Base-by-base conservation (phyloP, 2,113 vertebrate species). In the Procavia capensis region DNA sequence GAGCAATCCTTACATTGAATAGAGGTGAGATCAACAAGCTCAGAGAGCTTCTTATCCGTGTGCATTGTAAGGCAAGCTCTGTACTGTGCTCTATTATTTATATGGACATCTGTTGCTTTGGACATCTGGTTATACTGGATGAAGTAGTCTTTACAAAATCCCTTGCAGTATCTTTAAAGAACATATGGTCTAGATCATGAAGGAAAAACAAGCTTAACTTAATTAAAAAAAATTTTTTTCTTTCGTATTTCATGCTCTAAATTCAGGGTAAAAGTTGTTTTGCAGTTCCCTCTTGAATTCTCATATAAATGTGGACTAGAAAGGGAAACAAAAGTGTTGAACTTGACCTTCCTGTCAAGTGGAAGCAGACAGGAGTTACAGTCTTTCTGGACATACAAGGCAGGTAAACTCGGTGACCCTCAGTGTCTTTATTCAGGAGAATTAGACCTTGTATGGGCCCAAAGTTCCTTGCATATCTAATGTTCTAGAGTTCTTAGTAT, bases 171-270 rank as follows among this genome's bases (percentile, higher is more conserved):
- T 97, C 96, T 96, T 97, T 97, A 91, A 85, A 97, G 97, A 98
- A 95, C 97, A 98, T 98, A 98, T 98, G 97, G 97, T 96, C 89
- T 95, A 96, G 85, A 97, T 97, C 96, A 97, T 97, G 90, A 93
- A 96, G 86, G 93, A 96, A 96, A 98, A 97, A 98, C 95, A 98
- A 97, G 96, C 86, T 97, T 96, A 96, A 97, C 93, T 97, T 98
- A 96, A 96, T 96, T 98, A 96, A 96, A 96, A 89, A n/a, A n/a
- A n/a, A n/a, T n/a, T 93, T 91, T 96, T 82, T n/a, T n/a, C 88
- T 95, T 93, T 66, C 85, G 91, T 92, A 82, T 96, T 93, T 85
- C 91, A 94, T 95, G 95, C 90, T 95, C 95, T 80, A 95, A 97
- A 97, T 97, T 97, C 96, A 97, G 97, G 95, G 78, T 95, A 97